Conservation (phyloP, 2,888 invertebrate genomes). For the Patella caerulea region DNA sequence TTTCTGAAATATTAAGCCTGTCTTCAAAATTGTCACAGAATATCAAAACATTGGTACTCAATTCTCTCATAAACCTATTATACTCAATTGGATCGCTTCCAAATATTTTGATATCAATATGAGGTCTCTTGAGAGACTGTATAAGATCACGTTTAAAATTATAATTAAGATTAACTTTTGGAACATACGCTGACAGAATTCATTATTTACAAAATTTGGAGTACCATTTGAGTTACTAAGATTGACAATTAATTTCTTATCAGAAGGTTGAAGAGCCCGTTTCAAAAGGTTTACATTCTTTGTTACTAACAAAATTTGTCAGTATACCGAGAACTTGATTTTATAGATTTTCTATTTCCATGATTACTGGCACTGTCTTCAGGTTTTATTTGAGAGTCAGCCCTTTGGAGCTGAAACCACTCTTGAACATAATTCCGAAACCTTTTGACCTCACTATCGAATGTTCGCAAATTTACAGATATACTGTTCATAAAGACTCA, state of each 20-base stretch:
- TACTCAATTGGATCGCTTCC: not conserved
- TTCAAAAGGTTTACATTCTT: no score
- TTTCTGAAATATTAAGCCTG: not conserved
- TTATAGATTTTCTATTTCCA: not conserved
- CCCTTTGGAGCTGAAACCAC: not conserved
- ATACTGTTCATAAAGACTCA: not conserved
- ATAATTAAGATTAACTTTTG: no score
- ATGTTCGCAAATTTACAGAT: not conserved
- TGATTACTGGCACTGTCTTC: not conserved
- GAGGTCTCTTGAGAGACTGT: not conserved
- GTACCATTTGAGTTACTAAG: not conserved
- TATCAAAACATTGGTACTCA: not conserved
- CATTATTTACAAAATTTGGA: not conserved
- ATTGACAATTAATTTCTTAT: not conserved
- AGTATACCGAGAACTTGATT: not conserved
- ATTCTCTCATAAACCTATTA: conserved; percentile 5
- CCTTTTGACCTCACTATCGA: not conserved
- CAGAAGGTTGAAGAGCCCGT: no score
- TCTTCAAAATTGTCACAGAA: not conserved
- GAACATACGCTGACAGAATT: not conserved
- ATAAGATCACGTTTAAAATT: not conserved
- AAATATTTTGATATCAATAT: not conserved
- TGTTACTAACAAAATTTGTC: not conserved
- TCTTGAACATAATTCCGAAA: not conserved
- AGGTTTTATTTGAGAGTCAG: not conserved